Conservation (phyloP, 2,797 vertebrate species). For the Leptodactylus fallax region DNA sequence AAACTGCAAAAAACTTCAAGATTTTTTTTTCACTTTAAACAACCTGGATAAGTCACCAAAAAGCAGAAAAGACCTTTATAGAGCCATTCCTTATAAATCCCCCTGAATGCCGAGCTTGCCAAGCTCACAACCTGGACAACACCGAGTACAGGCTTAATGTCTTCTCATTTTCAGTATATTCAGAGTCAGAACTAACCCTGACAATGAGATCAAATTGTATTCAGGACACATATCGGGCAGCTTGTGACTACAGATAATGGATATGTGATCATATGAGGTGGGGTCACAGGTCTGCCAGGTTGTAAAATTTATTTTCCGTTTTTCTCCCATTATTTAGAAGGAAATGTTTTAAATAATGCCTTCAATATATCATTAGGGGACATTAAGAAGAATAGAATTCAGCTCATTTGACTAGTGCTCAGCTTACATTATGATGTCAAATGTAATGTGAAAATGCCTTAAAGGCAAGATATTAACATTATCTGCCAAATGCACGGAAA, state of each 20-base stretch:
- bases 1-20: too few relatives aligned
- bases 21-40: too few relatives aligned
- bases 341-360: constrained; percentile 32
- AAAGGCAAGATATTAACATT: constrained; percentile 48
- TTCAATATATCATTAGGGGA: constrained; percentile 4
- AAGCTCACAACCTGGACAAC: too few relatives aligned
- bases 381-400: constrained; percentile 27
- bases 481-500: constrained; percentile 37
- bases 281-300: neutral
- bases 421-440: constrained; percentile 47
- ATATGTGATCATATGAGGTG: neutral
- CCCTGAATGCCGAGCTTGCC: too few relatives aligned
- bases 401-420: constrained; percentile 2
- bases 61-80: too few relatives aligned
- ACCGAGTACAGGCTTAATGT: too few relatives aligned
- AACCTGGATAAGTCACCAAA: too few relatives aligned
- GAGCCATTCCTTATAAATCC: too few relatives aligned
- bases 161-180: neutral
- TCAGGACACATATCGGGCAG: neutral
- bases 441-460: constrained; percentile 36
- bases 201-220: neutral
- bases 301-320: neutral
- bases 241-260: neutral
- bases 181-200: neutral
- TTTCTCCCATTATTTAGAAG: neutral